These are phyloP conservation scores for Patella ulyssiponensis DNA, from an alignment of 2,888 invertebrate genomes.

Conservation along the genomic window DNA sequence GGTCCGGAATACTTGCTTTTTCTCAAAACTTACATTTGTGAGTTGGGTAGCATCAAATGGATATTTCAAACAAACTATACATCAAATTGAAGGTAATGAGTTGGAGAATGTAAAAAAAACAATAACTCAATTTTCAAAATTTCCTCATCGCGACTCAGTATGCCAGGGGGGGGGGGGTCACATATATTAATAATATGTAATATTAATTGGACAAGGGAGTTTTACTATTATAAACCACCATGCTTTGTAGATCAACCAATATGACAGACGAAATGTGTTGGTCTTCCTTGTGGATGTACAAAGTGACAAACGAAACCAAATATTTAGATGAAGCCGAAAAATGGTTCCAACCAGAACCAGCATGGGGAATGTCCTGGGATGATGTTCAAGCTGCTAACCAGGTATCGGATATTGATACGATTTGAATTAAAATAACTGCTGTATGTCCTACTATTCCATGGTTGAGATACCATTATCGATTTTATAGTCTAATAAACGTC, in stretches of 20 bases:
- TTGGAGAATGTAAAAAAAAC: too few species aligned
- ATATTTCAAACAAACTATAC: too few species aligned
- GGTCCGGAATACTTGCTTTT: too few species aligned
- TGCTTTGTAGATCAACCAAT: slow-evolving; percentile 24
- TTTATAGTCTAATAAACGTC: not conserved
- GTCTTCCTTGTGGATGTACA: slow-evolving; percentile 62
- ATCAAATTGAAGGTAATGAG: too few species aligned
- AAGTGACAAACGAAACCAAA: slow-evolving; percentile 54
- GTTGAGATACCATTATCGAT: not conserved
- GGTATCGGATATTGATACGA: not conserved
- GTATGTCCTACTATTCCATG: not conserved
- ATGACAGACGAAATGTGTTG: slow-evolving; percentile 59
- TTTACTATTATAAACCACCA: too few species aligned
- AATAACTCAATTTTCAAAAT: too few species aligned
- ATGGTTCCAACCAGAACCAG: slow-evolving; percentile 42
- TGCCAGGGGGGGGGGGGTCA: too few species aligned
- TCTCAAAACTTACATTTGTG: too few species aligned
- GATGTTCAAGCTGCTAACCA: slow-evolving; percentile 28
- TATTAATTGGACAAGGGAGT: too few species aligned
- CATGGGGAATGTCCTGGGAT: slow-evolving; percentile 46
- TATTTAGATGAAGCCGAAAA: slow-evolving; percentile 55
- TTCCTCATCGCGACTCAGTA: too few species aligned
- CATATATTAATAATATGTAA: too few species aligned
- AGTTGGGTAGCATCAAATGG: too few species aligned
- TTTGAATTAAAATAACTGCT: not conserved